Evolutionary conservation across 2,113 vertebrate genomes (phyloP).

Genomic region (Sapayoa aenigma): DNA sequence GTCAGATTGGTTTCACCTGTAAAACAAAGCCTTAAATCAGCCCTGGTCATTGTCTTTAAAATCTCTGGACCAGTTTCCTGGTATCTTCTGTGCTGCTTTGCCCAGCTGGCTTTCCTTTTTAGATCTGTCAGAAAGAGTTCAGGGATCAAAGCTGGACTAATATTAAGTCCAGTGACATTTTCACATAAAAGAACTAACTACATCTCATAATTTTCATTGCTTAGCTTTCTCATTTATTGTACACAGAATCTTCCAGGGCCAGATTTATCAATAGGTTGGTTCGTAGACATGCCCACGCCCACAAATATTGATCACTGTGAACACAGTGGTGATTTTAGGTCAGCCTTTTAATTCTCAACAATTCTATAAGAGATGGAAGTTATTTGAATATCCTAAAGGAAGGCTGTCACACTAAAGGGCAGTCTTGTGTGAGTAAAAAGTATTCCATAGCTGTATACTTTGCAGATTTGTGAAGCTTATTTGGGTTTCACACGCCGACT

Average conservation of each 20-base stretch:
- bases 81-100: neutral
- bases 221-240: conserved; percentile 5
- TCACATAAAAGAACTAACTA: neutral
- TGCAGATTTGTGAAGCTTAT: neutral
- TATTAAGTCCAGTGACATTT: conserved; percentile 8
- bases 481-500: neutral
- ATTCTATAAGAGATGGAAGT: neutral
- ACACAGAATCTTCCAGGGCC: neutral
- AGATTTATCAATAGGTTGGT: neutral
- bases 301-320: neutral
- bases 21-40: neutral
- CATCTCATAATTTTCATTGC: neutral
- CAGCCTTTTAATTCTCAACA: neutral
- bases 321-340: neutral
- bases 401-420: neutral
- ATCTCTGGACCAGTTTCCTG: neutral
- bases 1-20: neutral
- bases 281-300: accelerated
- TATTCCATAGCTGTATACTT: neutral
- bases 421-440: neutral
- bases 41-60: neutral
- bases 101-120: neutral
- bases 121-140: neutral
- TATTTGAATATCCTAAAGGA: neutral
- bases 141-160: neutral